Evolutionary conservation across 2,888 invertebrate genomes (phyloP), one percentile per base, ranked within the genome.

Genomic region (Latheticus oryzae): DNA sequence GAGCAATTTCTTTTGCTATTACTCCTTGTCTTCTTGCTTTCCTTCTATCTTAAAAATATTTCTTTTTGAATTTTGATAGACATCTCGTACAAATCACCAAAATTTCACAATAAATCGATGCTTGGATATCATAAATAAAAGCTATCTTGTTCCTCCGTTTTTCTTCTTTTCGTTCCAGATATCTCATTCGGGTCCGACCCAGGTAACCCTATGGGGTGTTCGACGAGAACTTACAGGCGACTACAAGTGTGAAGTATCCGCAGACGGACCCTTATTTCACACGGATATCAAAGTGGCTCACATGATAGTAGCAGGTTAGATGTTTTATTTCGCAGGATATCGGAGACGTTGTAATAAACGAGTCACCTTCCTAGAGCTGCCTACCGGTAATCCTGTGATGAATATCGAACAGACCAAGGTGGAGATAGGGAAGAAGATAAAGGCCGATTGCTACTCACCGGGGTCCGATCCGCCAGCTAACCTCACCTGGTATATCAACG

Each of bases 401-500:
- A 73, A 66, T 32, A 74, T 78, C 55, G 77, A 78, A 47, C 78
- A 79, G 54, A 68, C 72, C 51, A 80, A 80, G 66, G 78, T 79
- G 50, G 78, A 79, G 63, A 74, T 78, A 48, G 80, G 79, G 15
- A 80, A 79, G 65, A 75, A 69, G 63, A 73, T 81, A 38, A 66
- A 67, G 21, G 80, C 79, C 4, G 76, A 77, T 58, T 81, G 81
- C 68, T 74, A 71, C n/a, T 75, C 79, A 5, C 71, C 75, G 5
- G 73, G 74, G 19, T 79, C 79, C 1, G 75, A 75, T 66, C 81
- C 80, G 1, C 69, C 78, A 0, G 78, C 80, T 9, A 81, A 81
- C 66, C 68, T 81, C 58, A 80, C 80, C 21, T 81, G 81, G 80
- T 79, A 73, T 64, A 77, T 81, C 61, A 81, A 81, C 64, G 75